Conservation (phyloP, 2,797 vertebrate species). For the Cebuella pygmaea region DNA sequence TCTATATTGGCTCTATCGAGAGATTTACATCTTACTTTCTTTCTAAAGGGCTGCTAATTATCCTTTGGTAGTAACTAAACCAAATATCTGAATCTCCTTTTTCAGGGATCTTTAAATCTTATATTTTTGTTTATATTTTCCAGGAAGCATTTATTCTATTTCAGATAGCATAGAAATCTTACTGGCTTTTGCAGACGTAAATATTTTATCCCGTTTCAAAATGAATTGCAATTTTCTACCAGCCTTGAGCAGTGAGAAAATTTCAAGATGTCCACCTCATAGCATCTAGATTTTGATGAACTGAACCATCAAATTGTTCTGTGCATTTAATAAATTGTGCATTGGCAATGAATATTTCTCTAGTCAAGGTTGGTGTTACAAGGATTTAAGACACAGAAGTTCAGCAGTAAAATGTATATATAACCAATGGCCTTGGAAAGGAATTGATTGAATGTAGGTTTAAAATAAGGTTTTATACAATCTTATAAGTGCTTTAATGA, state of each 20-base stretch:
- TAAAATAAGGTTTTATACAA: constrained; percentile 59
- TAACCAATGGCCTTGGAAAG: constrained; percentile 40
- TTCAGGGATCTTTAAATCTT: neutral
- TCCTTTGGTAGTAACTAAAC: neutral
- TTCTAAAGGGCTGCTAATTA: constrained; percentile 2
- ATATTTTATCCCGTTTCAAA: neutral
- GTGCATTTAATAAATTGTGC: constrained; percentile 10
- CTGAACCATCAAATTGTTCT: neutral
- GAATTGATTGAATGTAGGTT: constrained; percentile 35
- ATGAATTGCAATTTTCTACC: neutral
- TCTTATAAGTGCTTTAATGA: constrained; percentile 41
- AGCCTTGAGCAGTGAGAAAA: neutral
- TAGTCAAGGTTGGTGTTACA: constrained; percentile 21
- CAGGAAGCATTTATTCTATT: neutral
- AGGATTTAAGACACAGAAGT: constrained; percentile 59
- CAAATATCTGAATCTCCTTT: neutral
- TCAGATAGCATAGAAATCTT: neutral
- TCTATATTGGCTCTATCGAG: neutral
- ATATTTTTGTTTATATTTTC: constrained; percentile 45
- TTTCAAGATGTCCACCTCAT: neutral
- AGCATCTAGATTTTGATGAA: neutral
- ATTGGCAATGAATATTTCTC: constrained; percentile 36
- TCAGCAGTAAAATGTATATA: constrained; percentile 37
- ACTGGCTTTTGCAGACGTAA: neutral
- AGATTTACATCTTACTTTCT: neutral